Evolutionary conservation across 2,113 vertebrate species (phyloP), one percentile per base, ranked within the genome.

Genomic region (Gallinago undulata): DNA sequence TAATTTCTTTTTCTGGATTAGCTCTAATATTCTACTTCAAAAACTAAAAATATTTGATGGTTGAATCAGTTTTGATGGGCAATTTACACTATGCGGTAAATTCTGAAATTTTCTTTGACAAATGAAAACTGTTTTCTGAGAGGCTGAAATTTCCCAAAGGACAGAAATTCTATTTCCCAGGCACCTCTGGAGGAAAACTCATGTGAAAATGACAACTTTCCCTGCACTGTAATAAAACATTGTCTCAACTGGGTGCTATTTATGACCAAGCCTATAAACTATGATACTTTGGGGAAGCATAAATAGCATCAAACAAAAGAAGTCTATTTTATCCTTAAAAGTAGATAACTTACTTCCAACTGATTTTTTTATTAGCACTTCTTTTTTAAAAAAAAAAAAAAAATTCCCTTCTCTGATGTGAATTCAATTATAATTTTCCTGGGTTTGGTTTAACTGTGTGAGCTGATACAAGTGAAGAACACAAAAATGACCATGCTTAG

Each of bases 121-220:
- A 89, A 94, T 87, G 64, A 78, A 91, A 95, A 87, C 73, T 93
- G 13, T 27, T 87, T 89, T 87, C 62, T 84, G 73, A 91, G 77
- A 87, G 64, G 60, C 51, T 82, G 24, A 95, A 95, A 94, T 79
- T 95, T 96, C 94, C 91, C 95, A 89, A 24, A 67, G 69, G 89
- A 83, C 6, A 84, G 80, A 91, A 96, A 75, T 91, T 95, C 73
- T 82, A 64, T 84, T 97, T 94, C 11, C 16, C 66, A 92, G 33
- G 14, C 35, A 91, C 30, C 74, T 87, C 56, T 91, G 73, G 56
- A 96, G 84, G 33, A 94, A 91, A 96, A 64, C 66, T 87, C 48
- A 41, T 91, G 80, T 84, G 87, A 75, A 96, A 93, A 91, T 72
- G 60, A 87, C 73, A 95, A 75, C 27, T 79, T 84, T 48, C 27